These are phyloP conservation scores for Chaetorhynchus papuensis DNA, from an alignment of 2,113 vertebrate genomes.

Conservation along the genomic window DNA sequence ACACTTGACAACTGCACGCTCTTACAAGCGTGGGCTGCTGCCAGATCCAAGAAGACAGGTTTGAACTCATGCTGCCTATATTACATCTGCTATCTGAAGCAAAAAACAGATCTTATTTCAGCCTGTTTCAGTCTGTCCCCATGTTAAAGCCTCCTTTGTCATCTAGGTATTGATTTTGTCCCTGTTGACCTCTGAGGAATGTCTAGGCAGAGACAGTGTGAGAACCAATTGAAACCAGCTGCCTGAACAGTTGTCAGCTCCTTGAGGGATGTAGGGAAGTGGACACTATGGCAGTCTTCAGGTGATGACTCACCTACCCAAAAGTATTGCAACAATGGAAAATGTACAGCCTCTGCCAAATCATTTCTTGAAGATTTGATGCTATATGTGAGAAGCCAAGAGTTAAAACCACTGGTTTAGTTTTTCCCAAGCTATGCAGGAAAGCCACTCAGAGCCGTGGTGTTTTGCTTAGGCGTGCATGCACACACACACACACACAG, in stretches of 20 bases:
- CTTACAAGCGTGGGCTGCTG: background rate
- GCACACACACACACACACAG: background rate
- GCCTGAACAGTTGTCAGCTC: background rate
- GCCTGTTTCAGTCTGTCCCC: background rate
- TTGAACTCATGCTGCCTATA: background rate
- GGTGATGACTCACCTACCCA: no score
- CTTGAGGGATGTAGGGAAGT: background rate
- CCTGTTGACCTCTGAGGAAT: background rate
- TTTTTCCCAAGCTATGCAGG: background rate
- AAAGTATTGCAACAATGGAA: background rate
- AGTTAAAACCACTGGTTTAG: background rate
- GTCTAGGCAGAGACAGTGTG: background rate
- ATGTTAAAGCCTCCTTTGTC: background rate
- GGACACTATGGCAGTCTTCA: background rate
- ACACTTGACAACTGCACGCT: background rate
- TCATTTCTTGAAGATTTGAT: background rate
- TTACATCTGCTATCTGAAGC: background rate
- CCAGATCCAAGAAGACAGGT: background rate
- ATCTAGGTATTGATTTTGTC: background rate
- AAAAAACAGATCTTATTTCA: background rate
- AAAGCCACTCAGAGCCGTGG: background rate
- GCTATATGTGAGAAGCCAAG: background rate
- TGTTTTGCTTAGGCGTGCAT: rapidly evolving
- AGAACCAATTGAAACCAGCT: background rate
- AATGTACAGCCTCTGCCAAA: background rate